These are phyloP conservation scores for Mormyrus hasselquistii DNA, from an alignment of 2,797 vertebrate species.

Conservation along the genomic window DNA sequence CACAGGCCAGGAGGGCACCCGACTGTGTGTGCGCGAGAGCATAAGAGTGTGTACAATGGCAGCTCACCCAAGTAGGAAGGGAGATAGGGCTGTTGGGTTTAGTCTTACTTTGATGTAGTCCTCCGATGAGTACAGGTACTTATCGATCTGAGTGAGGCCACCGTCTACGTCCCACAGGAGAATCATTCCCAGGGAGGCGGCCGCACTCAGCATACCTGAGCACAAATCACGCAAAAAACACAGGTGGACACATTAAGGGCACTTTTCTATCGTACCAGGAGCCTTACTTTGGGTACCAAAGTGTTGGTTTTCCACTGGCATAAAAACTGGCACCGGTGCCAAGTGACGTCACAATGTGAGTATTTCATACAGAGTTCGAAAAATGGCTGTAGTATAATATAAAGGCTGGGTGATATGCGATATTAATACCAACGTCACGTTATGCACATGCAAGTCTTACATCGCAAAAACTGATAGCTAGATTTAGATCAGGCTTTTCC, in stretches of 20 bases:
- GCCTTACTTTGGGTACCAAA: neutral
- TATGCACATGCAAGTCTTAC: neutral
- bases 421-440: neutral
- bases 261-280: neutral
- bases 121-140: slow-evolving; percentile 95
- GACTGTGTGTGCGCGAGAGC: slow-evolving; percentile 58
- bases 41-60: neutral
- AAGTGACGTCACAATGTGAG: neutral
- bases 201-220: slow-evolving; percentile 94
- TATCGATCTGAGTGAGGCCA: slow-evolving; percentile 95
- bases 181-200: slow-evolving; percentile 92
- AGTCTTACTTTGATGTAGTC: slow-evolving; percentile 93
- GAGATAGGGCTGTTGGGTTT: too few species aligned
- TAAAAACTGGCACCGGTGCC: neutral
- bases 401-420: neutral
- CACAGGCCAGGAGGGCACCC: slow-evolving; percentile 90
- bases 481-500: neutral
- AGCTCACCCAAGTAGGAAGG: neutral
- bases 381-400: neutral
- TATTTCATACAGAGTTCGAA: neutral
- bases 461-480: neutral
- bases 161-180: slow-evolving; percentile 96
- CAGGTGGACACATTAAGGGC: neutral
- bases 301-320: neutral
- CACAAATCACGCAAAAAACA: slow-evolving; percentile 12